Evolutionary conservation across 1,140 invertebrate species (phyloP).

Genomic region (Drosophila lini): DNA sequence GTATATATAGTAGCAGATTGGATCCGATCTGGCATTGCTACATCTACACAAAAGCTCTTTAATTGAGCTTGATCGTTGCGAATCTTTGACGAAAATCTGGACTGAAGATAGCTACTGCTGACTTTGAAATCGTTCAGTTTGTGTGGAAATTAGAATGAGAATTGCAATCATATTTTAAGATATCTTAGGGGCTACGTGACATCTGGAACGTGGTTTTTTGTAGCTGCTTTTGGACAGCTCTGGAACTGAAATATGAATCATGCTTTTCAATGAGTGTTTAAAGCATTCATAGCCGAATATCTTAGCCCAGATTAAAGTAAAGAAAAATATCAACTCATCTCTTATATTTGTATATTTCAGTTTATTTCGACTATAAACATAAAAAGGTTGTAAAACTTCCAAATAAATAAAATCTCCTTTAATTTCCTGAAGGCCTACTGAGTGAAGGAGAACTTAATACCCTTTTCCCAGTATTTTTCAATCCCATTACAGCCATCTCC

Average conservation of each 20-base stretch:
- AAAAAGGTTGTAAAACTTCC: neutral
- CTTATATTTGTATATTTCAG: neutral
- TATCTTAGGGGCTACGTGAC: slow-evolving; percentile 29
- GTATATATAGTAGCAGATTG: slow-evolving; percentile 1
- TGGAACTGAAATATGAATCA: slow-evolving; percentile 8
- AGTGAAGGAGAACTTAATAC: neutral
- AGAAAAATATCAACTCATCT: neutral
- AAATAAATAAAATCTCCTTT: slow-evolving; percentile 12
- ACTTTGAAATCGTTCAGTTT: slow-evolving; percentile 40
- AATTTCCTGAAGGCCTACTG: slow-evolving; percentile 7
- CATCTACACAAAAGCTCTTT: slow-evolving; percentile 34
- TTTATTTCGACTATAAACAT: neutral
- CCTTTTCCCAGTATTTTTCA: neutral
- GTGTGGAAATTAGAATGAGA: slow-evolving; percentile 56
- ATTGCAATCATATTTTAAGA: slow-evolving; percentile 41
- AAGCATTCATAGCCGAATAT: neutral
- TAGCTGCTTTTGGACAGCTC: neutral
- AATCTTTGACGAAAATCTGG: slow-evolving; percentile 47
- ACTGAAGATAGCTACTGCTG: slow-evolving; percentile 33
- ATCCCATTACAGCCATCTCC: neutral
- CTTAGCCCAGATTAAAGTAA: neutral
- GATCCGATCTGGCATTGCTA: slow-evolving; percentile 43
- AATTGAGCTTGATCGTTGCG: slow-evolving; percentile 56
- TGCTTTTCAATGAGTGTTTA: neutral
- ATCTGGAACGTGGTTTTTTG: slow-evolving; percentile 1